Base-by-base conservation (phyloP, 2,888 invertebrate genomes). In the Gonocerus acuteangulatus region DNA sequence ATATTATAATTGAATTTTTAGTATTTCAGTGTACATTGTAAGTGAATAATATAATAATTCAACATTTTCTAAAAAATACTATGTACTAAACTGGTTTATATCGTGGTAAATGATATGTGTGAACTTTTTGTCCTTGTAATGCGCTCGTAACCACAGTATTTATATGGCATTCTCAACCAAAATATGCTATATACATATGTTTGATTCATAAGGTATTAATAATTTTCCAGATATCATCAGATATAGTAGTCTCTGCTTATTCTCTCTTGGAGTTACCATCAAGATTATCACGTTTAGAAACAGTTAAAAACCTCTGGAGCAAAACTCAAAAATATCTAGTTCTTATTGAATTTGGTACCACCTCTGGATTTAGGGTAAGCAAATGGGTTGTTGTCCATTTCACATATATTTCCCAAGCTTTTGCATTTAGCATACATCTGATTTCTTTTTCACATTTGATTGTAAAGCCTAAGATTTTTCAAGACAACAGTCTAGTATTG, bases 301-400 rank as follows among this genome's bases (percentile, higher is more conserved):
- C 81, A 0, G 74, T 93, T 60, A 77, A 84, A 52, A 88, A 85
- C 70, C 76, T 95, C 7, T 95, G 95, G 95, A 83, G 82, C 58
- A 93, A 89, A 76, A 91, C 93, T 0, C 80, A 83, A 67, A 80
- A 85, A 11, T 92, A 87, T 72, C 75, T 95, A 71, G 79, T 95
- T 13, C 77, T 95, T 2, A 81, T 92, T 0, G 95, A 95, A 74
- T 82, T 86, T 67, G 95, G 95, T 3, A 85, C 86, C 0, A 83
- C 82, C 65, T 84, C 86, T 42, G 95, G 93, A 1, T 93, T 88
- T 71, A 79, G 80, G 72, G 79, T 89, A 27, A 47, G 27, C 27
- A n/a, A 11, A 51, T 7, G 7, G 32, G 19, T 21, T 65, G 42
- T 56, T 21, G 32, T 44, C 23, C n/a, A 34, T 57, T 47, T n/a